Percentiles rank a stretch among this genome's conserved stretches.
Conservation (phyloP, 35 echinoderm and acorn worm genomes). For the Apostichopus parvimensis region DNA sequence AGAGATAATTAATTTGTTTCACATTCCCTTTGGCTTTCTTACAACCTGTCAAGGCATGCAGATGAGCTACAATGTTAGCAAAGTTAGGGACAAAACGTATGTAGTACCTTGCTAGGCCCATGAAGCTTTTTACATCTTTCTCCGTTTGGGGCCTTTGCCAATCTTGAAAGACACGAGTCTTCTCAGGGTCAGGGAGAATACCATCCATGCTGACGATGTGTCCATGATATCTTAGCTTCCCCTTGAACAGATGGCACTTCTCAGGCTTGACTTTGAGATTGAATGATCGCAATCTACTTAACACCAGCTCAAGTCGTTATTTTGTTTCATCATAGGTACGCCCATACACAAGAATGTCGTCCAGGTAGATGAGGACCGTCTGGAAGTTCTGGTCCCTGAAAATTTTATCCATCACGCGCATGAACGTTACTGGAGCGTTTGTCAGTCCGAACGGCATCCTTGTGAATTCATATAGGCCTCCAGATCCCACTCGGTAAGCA, state of each 20-base stretch:
- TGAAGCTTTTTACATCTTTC: constrained; percentile 36
- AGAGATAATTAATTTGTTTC: too few relatives aligned
- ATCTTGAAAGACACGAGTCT: not conserved
- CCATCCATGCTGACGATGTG: constrained; percentile 24
- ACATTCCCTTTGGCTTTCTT: too few relatives aligned
- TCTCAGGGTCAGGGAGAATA: not conserved
- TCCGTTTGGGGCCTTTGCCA: not conserved
- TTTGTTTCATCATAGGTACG: constrained; percentile 1
- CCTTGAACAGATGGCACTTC: constrained; percentile 46
- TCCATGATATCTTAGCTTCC: constrained; percentile 18
- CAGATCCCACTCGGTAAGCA: constrained; percentile 53
- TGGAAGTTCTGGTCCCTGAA: constrained; percentile 12
- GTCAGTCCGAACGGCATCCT: constrained; percentile 35
- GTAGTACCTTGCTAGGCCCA: constrained; percentile 56
- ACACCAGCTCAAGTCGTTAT: constrained; percentile 13
- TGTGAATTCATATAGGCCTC: constrained; percentile 31
- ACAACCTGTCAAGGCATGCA: not conserved
- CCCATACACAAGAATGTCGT: not conserved
- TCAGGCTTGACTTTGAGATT: constrained; percentile 57
- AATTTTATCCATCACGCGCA: constrained; percentile 6
- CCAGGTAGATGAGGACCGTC: not conserved
- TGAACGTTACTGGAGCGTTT: constrained; percentile 40
- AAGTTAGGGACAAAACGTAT: constrained; percentile 25
- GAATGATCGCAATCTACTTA: not conserved
- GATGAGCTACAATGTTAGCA: constrained; percentile 5